Conservation (phyloP, 2,113 vertebrate genomes). For the Caranx ignobilis region DNA sequence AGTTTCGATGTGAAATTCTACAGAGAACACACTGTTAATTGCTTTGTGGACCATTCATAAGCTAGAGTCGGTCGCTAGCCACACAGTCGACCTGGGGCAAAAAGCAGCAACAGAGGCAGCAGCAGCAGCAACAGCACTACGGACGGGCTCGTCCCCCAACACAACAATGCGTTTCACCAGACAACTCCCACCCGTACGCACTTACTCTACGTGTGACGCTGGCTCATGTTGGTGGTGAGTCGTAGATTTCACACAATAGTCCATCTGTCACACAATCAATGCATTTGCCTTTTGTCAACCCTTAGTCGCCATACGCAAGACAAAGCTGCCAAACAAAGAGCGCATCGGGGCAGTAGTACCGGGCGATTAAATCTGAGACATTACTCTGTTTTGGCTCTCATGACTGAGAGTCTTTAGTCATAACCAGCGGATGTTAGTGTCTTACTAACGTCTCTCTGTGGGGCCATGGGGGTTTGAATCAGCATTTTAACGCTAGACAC, state of each 20-base stretch:
- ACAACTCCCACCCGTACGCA: conserved; percentile 84
- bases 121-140: conserved; percentile 44
- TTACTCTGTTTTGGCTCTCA: neutral
- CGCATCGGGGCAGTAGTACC: neutral
- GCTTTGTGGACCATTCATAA: conserved; percentile 66
- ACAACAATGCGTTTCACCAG: conserved; percentile 84
- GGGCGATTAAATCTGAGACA: neutral
- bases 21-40: conserved; percentile 12
- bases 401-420: neutral
- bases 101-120: conserved; percentile 28
- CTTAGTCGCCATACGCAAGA: conserved; percentile 10
- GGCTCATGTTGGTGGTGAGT: conserved; percentile 72
- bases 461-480: conserved; percentile 11
- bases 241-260: conserved; percentile 72
- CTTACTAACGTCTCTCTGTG: neutral
- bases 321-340: conserved; percentile 54
- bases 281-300: conserved; percentile 40
- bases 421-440: conserved; percentile 5
- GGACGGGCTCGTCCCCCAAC: conserved; percentile 81
- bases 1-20: conserved; percentile 14
- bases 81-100: conserved; percentile 53
- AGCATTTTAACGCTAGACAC: conserved; percentile 1
- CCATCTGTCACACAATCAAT: conserved; percentile 76
- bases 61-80: conserved; percentile 54
- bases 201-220: conserved; percentile 72